Conservation (phyloP, 1,140 invertebrate genomes). For the Leptinotarsa defecta region DNA sequence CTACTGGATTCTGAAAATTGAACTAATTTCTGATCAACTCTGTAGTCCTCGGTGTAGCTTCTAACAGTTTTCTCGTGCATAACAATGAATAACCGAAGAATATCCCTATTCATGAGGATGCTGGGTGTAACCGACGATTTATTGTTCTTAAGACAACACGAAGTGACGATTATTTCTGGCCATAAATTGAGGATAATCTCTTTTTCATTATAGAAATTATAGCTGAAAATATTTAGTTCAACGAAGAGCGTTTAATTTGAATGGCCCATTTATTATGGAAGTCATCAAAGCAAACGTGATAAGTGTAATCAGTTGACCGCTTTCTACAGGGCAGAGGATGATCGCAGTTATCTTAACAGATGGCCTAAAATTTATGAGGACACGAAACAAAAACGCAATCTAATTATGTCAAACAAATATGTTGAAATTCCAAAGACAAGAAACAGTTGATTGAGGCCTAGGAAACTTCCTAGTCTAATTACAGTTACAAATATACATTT, state of each 20-base stretch:
- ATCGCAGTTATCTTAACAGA: not conserved
- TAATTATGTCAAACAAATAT: constrained; percentile 12
- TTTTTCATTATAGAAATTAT: constrained; percentile 7
- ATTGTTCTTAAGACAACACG: not conserved
- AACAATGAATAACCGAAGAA: too few relatives aligned
- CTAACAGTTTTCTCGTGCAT: too few relatives aligned
- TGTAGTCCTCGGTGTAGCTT: too few relatives aligned
- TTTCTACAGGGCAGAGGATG: constrained; percentile 18
- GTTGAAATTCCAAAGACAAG: not conserved
- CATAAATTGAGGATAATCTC: constrained; percentile 6
- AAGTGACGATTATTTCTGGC: not conserved
- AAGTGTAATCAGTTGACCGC: constrained; percentile 19
- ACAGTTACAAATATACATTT: too few relatives aligned
- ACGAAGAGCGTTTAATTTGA: constrained; percentile 13
- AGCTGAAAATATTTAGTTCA: not conserved
- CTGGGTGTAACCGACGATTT: constrained; percentile 5
- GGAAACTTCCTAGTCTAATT: not conserved
- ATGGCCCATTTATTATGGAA: constrained; percentile 9
- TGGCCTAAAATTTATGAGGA: constrained; percentile 19
- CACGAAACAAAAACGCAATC: constrained; percentile 13
- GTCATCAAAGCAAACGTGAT: constrained; percentile 10
- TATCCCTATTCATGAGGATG: not conserved
- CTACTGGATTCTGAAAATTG: too few relatives aligned
- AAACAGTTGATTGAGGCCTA: not conserved
- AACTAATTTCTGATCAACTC: too few relatives aligned